phyloP scores from a whole-genome alignment of 37 sponge, comb jelly and placozoan genomes.

The Geodia barretti region DNA sequence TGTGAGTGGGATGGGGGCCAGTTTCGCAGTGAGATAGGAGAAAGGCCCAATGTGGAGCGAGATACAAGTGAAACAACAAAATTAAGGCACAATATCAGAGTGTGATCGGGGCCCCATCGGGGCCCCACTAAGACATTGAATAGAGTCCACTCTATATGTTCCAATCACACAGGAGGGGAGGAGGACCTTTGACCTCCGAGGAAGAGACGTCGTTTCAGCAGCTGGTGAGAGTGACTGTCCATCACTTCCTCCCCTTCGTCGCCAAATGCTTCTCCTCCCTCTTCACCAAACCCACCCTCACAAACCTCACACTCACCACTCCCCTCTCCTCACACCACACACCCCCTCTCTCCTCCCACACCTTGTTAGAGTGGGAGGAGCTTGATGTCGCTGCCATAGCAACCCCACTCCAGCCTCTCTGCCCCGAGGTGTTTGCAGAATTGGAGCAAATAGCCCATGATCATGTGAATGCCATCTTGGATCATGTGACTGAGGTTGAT shows the following conservation, averaged over 20 bases:
- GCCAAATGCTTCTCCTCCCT: conserved; percentile 33
- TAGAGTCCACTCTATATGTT: neutral
- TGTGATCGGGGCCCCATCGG: neutral
- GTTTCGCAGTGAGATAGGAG: too few species aligned
- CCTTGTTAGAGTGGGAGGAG: conserved; percentile 19
- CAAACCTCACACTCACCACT: conserved; percentile 26
- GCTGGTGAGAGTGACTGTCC: conserved; percentile 31
- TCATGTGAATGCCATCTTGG: neutral
- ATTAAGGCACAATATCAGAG: too few species aligned
- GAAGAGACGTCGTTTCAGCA: conserved; percentile 44
- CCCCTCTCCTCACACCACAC: conserved; percentile 19
- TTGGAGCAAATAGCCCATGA: conserved; percentile 14
- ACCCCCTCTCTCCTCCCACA: neutral
- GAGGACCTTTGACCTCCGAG: conserved; percentile 51
- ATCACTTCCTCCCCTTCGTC: conserved; percentile 59
- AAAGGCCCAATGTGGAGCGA: too few species aligned
- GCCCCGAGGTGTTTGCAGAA: conserved; percentile 58
- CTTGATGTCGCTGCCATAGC: conserved; percentile 20
- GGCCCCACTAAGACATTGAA: neutral
- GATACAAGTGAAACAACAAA: too few species aligned
- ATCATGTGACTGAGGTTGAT: neutral
- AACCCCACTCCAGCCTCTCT: conserved; percentile 24
- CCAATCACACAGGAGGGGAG: conserved; percentile 38
- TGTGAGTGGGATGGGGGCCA: too few species aligned
- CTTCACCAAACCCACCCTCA: conserved; percentile 29